These are phyloP conservation scores for Dorcus parallelipipedus DNA, from an alignment of 2,888 invertebrate genomes.

Conservation along the genomic window DNA sequence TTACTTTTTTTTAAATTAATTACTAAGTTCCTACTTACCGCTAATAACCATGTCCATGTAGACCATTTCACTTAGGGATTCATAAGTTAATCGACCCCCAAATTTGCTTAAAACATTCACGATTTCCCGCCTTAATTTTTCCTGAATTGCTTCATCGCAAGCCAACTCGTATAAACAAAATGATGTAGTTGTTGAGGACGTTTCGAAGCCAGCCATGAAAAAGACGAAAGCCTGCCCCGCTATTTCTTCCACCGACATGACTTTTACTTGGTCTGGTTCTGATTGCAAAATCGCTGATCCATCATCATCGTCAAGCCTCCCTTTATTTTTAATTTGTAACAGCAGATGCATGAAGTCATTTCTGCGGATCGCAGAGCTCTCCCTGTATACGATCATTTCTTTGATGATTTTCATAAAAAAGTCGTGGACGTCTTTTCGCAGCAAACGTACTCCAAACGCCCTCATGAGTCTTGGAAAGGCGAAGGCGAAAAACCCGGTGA, in stretches of 20 bases:
- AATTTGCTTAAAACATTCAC: constrained; percentile 32
- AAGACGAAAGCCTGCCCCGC: constrained; percentile 44
- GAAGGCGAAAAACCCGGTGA: constrained; percentile 17
- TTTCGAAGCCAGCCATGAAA: constrained; percentile 49
- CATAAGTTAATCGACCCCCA: constrained; percentile 42
- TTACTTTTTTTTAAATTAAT: too few relatives aligned
- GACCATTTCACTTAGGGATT: constrained; percentile 46
- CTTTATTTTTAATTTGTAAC: constrained; percentile 27
- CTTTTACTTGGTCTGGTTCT: too few relatives aligned
- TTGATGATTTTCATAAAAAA: constrained; percentile 35
- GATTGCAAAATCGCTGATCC: not conserved
- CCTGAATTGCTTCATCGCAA: constrained; percentile 42
- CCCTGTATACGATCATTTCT: constrained; percentile 31
- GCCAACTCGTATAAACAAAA: constrained; percentile 45
- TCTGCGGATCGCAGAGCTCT: constrained; percentile 24
- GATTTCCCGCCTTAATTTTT: constrained; percentile 45
- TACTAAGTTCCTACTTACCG: not conserved
- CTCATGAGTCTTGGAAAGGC: constrained; percentile 23
- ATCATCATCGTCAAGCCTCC: constrained; percentile 4
- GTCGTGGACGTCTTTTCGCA: constrained; percentile 26
- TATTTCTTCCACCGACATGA: constrained; percentile 19
- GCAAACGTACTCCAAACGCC: constrained; percentile 19
- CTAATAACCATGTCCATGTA: constrained; percentile 48
- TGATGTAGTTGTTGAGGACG: constrained; percentile 44
- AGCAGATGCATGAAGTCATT: constrained; percentile 42